Conservation (phyloP, 2,888 invertebrate species). For the Aromia moschata region DNA sequence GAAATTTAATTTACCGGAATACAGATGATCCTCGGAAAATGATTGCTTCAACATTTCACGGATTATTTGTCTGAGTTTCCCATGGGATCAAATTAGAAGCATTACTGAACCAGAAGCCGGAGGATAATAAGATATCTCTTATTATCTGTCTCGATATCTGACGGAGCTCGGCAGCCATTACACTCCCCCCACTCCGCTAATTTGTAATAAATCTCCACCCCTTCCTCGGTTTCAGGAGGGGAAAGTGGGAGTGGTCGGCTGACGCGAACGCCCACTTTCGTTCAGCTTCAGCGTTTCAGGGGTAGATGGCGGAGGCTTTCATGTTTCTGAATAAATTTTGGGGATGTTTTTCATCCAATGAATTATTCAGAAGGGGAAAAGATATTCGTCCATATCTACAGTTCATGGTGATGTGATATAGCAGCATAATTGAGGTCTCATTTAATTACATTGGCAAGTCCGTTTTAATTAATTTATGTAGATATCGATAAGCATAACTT, state of each 20-base stretch:
- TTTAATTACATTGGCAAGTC: too few relatives aligned
- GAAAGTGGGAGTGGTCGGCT: constrained; percentile 38
- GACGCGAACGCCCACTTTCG: constrained; percentile 35
- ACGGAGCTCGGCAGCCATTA: constrained; percentile 61
- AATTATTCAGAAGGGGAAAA: too few relatives aligned
- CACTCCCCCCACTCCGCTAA: constrained; percentile 57
- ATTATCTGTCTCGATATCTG: constrained; percentile 60
- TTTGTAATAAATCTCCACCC: constrained; percentile 55
- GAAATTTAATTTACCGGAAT: constrained; percentile 38
- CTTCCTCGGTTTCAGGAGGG: constrained; percentile 42
- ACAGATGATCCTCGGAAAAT: constrained; percentile 41
- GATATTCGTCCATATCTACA: too few relatives aligned
- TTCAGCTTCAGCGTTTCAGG: constrained; percentile 23
- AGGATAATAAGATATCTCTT: constrained; percentile 62
- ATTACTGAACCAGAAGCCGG: constrained; percentile 59
- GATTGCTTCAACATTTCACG: constrained; percentile 45
- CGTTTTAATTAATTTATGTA: too few relatives aligned
- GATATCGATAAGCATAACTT: too few relatives aligned
- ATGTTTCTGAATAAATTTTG: constrained; percentile 5
- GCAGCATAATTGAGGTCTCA: too few relatives aligned
- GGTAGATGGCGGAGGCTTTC: constrained; percentile 39
- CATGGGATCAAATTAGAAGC: constrained; percentile 62
- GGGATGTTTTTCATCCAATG: too few relatives aligned
- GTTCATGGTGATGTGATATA: too few relatives aligned
- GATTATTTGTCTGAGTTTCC: constrained; percentile 51